phyloP scores from a whole-genome alignment of 2,113 vertebrate genomes.

The Mohoua ochrocephala region DNA sequence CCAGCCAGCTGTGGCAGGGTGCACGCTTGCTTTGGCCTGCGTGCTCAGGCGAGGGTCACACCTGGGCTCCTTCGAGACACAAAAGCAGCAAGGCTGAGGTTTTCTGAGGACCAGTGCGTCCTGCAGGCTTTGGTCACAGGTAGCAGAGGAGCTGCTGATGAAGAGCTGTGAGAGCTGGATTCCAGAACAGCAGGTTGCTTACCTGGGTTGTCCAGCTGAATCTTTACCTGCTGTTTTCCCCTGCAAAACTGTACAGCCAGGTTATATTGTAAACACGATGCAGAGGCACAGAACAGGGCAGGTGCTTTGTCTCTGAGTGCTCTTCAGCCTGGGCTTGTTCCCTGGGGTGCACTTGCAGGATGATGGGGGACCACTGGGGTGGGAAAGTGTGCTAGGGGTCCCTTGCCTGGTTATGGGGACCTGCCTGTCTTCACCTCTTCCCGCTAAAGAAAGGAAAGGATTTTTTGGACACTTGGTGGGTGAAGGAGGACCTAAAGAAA shows the following conservation, averaged over 20 bases:
- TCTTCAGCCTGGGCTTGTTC: neutral
- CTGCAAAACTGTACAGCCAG: neutral
- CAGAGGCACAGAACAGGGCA: neutral
- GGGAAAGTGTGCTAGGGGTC: neutral
- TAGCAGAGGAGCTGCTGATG: neutral
- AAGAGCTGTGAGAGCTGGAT: neutral
- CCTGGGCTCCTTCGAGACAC: neutral
- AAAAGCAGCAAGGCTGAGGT: fast-evolving
- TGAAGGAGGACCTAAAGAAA: neutral
- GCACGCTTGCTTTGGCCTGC: neutral
- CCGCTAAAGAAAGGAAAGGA: neutral
- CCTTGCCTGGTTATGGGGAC: neutral
- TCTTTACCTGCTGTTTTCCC: neutral
- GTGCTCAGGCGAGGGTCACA: neutral
- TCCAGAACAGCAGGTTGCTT: neutral
- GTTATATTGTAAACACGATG: neutral
- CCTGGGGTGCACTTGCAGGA: neutral
- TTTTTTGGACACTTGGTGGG: neutral
- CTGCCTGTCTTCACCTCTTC: neutral
- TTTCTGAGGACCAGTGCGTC: neutral
- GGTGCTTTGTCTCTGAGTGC: neutral
- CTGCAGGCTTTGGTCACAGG: neutral
- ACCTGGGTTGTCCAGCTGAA: neutral
- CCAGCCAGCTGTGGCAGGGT: neutral
- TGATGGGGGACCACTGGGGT: neutral